A percentile compares a stretch with the other conserved stretches of the same genome.
These are phyloP conservation scores for Muscidifurax raptorellus DNA, from an alignment of 1,140 invertebrate genomes.

Conservation along the genomic window DNA sequence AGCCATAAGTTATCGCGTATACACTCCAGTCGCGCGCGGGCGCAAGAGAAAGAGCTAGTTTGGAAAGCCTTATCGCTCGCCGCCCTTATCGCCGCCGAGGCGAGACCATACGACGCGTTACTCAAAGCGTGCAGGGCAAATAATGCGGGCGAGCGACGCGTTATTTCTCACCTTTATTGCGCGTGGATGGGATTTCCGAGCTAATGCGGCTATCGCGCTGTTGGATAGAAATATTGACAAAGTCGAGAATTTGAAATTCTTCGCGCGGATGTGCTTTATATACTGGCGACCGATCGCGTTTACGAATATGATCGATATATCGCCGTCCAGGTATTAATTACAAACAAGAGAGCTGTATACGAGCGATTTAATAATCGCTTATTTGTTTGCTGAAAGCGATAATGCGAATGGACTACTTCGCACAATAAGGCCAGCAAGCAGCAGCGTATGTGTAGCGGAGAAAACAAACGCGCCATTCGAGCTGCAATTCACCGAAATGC, in stretches of 20 bases:
- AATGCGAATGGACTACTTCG: neutral
- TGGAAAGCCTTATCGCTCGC: conserved; percentile 42
- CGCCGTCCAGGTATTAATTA: neutral
- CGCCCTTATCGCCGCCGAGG: conserved; percentile 19
- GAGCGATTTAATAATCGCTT: neutral
- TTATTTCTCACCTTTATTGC: conserved; percentile 6
- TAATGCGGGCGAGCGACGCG: conserved; percentile 4
- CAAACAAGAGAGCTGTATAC: too few relatives aligned
- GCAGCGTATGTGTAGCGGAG: too few relatives aligned
- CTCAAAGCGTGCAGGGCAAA: conserved; percentile 28
- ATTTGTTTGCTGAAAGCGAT: conserved; percentile 5
- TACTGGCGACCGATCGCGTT: too few relatives aligned
- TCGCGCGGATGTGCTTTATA: too few relatives aligned
- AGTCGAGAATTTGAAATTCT: too few relatives aligned
- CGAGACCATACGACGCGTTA: conserved; percentile 19
- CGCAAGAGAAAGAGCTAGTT: conserved; percentile 25
- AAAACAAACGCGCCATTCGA: conserved; percentile 24
- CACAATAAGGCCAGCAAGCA: neutral
- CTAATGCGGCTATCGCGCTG: neutral
- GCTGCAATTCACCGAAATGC: conserved; percentile 35
- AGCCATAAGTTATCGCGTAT: conserved; percentile 30
- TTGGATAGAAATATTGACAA: neutral
- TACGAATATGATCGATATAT: too few relatives aligned
- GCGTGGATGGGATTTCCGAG: neutral
- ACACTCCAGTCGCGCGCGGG: neutral